Evolutionary conservation across 2,888 invertebrate species (phyloP).

Genomic region (Drosophila glabriapex): DNA sequence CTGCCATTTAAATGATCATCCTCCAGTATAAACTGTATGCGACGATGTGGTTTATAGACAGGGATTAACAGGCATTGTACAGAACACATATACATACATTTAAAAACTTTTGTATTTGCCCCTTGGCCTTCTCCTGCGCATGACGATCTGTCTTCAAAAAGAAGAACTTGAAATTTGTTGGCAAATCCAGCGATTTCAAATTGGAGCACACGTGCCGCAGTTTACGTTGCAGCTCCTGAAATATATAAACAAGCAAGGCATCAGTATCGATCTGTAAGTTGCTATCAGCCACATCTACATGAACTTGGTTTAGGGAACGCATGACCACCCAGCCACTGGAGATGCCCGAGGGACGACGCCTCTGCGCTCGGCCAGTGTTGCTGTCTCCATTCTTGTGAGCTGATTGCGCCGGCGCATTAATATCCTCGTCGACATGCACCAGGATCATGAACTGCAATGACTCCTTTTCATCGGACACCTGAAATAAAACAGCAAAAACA

Average conservation of each 20-base stretch:
- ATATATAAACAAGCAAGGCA: constrained; percentile 76
- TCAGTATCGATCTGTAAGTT: not conserved
- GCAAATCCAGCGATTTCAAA: constrained; percentile 92
- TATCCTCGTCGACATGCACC: constrained; percentile 90
- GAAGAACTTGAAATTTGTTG: constrained; percentile 92
- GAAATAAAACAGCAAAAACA: constrained; percentile 15
- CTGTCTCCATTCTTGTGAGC: constrained; percentile 55
- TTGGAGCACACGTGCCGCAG: constrained; percentile 92
- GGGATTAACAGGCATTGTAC: not conserved
- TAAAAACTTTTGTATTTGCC: constrained; percentile 93
- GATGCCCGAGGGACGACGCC: constrained; percentile 86
- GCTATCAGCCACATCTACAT: constrained; percentile 84
- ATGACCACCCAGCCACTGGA: constrained; percentile 90
- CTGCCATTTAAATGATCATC: constrained; percentile 95
- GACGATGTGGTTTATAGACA: not conserved
- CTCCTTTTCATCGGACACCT: constrained; percentile 87
- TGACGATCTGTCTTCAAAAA: constrained; percentile 93
- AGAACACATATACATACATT: constrained; percentile 87
- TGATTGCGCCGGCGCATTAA: constrained; percentile 71
- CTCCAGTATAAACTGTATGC: constrained; percentile 91
- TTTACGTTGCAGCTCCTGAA: constrained; percentile 93
- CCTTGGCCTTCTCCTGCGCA: constrained; percentile 92
- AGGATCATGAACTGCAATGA: constrained; percentile 91
- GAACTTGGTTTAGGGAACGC: constrained; percentile 88
- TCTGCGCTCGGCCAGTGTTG: constrained; percentile 83